Base-by-base conservation (phyloP, 2,888 invertebrate genomes). In the Caenorhabditis sp. region DNA sequence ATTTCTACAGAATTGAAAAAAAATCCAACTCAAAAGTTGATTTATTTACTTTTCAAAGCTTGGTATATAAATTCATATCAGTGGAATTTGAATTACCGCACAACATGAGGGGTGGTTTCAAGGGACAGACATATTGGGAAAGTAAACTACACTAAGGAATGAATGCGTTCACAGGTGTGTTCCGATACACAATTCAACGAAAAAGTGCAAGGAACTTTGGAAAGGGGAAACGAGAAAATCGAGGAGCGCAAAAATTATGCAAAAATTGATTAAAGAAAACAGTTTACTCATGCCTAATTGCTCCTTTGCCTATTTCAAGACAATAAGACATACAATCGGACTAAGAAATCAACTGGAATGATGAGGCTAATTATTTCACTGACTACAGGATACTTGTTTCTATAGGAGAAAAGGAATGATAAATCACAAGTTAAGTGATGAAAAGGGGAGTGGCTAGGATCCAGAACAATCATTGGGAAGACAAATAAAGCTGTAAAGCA, bases 191-290 rank as follows among this genome's bases (percentile, higher is more conserved):
- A 56, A 24, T 68, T 41, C n/a, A 7, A 12, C n/a, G 38, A 14
- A 24, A 69, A 58, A 61, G 49, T 26, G 54, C 22, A 22, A 22
- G 12, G 26, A 12, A 38, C 38, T 38, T n/a, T 12, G 41, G 64
- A 63, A 54, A 24, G 26, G 56, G 16, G 24, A 44, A 8, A 10
- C 38, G 6, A 24, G 14, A 28, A 49, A 31, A 47, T 26, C 16
- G 19, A 24, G 28, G 26, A n/a, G 49, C 16, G 59, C 51, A 68
- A 1, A 31, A 59, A 76, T 76, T 76, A 76, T 76, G 76, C 68
- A 26, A 47, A 8, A 28, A 19, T 7, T 19, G 47, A 19, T 7
- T 19, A 49, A 61, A 44, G 41, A 58, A 73, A 16, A 14, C 14
- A 26, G 24, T 26, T 24, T 19, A 6, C 14, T 54, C 54, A 14